Evolutionary conservation across 2,113 vertebrate genomes (phyloP).

Genomic region (Tretioscincus oriximinensis): DNA sequence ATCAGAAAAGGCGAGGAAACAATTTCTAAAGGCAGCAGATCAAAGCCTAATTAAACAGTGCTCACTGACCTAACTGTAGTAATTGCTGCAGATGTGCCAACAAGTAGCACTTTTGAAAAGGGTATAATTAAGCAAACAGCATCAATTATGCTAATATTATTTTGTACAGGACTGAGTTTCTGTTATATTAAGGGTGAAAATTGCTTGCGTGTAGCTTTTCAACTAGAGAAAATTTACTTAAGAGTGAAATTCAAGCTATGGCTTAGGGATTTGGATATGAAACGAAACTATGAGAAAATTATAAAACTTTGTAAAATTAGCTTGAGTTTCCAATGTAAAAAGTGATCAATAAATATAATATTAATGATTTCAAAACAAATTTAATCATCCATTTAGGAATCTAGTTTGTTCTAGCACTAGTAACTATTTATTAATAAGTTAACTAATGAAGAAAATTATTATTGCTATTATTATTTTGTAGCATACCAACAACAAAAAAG

Average conservation of each 20-base stretch:
- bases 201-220: constrained; percentile 8
- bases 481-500: not conserved
- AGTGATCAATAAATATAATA: too few relatives aligned
- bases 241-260: too few relatives aligned
- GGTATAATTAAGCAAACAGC: not conserved
- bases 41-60: too few relatives aligned
- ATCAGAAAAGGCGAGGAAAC: too few relatives aligned
- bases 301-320: too few relatives aligned
- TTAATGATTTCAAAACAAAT: not conserved
- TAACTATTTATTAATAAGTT: not conserved
- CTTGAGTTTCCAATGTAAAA: too few relatives aligned
- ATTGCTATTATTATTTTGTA: not conserved
- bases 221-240: not conserved
- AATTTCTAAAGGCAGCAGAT: too few relatives aligned
- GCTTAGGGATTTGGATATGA: too few relatives aligned
- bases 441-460: not conserved
- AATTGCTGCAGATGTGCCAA: not conserved
- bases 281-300: too few relatives aligned
- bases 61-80: not conserved
- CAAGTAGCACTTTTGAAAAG: not conserved
- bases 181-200: constrained; percentile 33
- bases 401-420: not conserved
- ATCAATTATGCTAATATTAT: not conserved
- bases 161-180: not conserved
- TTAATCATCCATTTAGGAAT: not conserved